These are phyloP conservation scores for Pristionchus pacificus DNA, from an alignment of 1,140 invertebrate genomes.

Conservation along the genomic window DNA sequence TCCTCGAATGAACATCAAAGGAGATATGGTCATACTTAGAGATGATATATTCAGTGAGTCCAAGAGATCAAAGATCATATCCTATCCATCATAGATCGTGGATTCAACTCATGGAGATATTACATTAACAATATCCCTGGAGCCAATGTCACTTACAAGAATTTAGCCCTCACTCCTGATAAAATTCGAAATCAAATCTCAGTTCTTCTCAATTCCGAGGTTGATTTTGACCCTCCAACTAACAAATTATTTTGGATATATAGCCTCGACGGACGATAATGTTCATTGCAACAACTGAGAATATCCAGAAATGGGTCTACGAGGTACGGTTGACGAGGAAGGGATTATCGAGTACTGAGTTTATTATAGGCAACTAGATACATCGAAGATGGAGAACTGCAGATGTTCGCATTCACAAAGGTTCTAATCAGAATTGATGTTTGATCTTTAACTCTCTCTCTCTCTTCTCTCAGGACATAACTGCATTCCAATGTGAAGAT, in stretches of 20 bases:
- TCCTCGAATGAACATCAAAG: constrained; percentile 37
- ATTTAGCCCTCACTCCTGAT: background rate
- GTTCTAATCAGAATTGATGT: background rate
- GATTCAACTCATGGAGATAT: background rate
- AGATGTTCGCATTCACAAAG: constrained; percentile 33
- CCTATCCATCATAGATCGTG: background rate
- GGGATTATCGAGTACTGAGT: background rate
- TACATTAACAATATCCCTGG: background rate
- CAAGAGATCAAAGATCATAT: background rate
- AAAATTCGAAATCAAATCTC: background rate
- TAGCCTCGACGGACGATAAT: constrained; percentile 9
- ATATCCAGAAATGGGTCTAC: constrained; percentile 21
- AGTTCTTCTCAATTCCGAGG: background rate
- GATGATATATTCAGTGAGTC: constrained; percentile 45
- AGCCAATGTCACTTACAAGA: background rate
- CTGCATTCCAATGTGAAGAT: constrained; percentile 46
- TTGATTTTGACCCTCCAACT: background rate
- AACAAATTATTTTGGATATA: background rate
- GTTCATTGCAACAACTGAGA: constrained; percentile 26
- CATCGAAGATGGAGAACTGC: constrained; percentile 6
- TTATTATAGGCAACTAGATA: background rate
- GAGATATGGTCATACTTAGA: constrained; percentile 39
- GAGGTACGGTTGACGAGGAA: constrained; percentile 5
- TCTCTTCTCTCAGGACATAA: constrained; percentile 27
- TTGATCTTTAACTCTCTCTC: background rate